Base-by-base conservation (phyloP, 2,113 vertebrate genomes). In the Cinclus mexicanus region DNA sequence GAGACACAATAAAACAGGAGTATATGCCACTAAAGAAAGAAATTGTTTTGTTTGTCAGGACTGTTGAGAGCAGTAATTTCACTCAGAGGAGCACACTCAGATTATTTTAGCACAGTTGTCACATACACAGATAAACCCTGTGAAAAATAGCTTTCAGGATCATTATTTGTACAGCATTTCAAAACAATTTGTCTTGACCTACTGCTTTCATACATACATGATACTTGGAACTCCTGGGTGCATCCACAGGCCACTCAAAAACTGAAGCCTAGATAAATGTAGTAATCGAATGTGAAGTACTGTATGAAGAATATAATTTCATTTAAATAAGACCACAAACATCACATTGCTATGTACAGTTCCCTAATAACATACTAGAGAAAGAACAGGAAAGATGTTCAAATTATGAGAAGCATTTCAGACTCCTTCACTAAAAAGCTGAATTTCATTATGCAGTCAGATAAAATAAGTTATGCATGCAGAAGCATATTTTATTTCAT, bases 41-140 rank as follows among this genome's bases (percentile, higher is more conserved):
- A 96, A 97, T 95, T 75, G 93, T 83, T 97, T 97, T 95, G 91
- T 97, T 96, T 96, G 75, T 84, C 72, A 84, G 69, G 78, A 88
- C 76, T 88, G 65, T 91, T 93, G 88, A 92, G 79, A 93, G 89
- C 81, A 91, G 83, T 88, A 95, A 94, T 89, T 97, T 96, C 90
- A 97, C 95, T 95, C 55, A 0, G 63, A 97, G 85, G 83, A 96
- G 78, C 87, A 91, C 78, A 96, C 64, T 82, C 50, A 83, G 83
- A 77, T 94, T 94, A 96, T 95, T 97, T 96, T 89, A 93, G 84
- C 75, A 79, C 78, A 81, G 85, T 85, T 94, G 93, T 95, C 94
- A 93, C 75, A 95, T 61, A 47, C 75, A 93, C 83, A 96, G 90
- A 96, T 88, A 97, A 91, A 79, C 11, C 46, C 53, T 65, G 90